Percentiles rank a stretch among this genome's conserved stretches.
phyloP scores from a whole-genome alignment of 2,113 vertebrate genomes.

The Aspidoscelis tigris region DNA sequence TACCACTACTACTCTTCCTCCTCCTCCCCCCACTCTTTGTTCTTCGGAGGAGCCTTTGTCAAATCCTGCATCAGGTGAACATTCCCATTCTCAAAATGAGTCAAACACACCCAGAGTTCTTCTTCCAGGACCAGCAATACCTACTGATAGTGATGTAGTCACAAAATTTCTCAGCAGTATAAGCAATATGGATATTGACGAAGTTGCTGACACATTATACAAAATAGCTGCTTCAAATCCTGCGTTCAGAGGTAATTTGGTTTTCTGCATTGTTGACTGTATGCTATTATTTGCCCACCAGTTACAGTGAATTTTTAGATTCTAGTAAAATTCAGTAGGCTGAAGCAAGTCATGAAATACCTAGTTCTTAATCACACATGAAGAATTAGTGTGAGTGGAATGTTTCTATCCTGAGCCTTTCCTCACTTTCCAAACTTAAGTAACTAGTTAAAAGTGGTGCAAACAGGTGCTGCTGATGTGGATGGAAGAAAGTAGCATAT shows the following conservation, averaged over 20 bases:
- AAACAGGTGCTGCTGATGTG: no score
- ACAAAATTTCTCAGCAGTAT: constrained; percentile 63
- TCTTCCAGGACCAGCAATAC: constrained; percentile 18
- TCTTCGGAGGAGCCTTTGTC: constrained; percentile 36
- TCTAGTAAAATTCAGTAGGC: not conserved
- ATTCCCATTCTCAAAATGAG: constrained; percentile 18
- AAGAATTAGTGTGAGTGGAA: not conserved
- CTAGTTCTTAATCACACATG: not conserved
- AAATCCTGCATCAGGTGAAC: not conserved
- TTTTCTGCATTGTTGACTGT: not conserved
- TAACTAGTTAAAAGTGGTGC: no score
- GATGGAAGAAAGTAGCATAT: no score
- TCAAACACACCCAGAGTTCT: constrained; percentile 16
- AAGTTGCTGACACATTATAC: constrained; percentile 61
- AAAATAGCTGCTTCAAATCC: constrained; percentile 67
- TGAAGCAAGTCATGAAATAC: not conserved
- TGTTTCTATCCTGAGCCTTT: not conserved
- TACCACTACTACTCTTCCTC: no score
- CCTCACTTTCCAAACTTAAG: not conserved
- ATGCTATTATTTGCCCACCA: no score
- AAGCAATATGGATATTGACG: constrained; percentile 65
- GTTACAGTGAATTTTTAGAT: not conserved
- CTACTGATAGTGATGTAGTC: constrained; percentile 27
- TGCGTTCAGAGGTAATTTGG: constrained; percentile 66
- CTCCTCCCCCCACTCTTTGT: no score